Evolutionary conservation across 1,140 invertebrate genomes (phyloP).

Genomic region (Nylanderia fulva): DNA sequence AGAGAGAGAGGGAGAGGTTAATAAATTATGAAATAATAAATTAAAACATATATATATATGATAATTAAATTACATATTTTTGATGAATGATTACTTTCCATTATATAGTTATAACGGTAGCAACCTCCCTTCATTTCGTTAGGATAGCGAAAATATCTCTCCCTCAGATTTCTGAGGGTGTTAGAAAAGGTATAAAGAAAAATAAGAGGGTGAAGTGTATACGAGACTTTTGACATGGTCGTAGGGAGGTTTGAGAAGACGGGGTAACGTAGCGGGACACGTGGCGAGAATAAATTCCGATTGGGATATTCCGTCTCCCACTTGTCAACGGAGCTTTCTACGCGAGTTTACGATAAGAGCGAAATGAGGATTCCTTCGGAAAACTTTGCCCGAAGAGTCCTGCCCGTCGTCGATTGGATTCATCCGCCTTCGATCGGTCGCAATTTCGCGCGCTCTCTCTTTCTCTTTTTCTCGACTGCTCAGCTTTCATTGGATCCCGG

Average conservation of each 20-base stretch:
- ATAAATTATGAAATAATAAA: background rate
- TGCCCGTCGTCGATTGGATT: conserved; percentile 53
- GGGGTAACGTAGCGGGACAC: conserved; percentile 51
- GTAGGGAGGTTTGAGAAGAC: conserved; percentile 59
- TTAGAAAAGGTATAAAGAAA: conserved; percentile 24
- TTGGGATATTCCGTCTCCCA: conserved; percentile 48
- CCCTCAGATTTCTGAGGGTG: background rate
- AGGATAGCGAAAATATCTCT: background rate
- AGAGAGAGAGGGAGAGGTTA: background rate
- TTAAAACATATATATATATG: background rate
- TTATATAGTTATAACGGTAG: background rate
- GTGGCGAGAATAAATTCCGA: conserved; percentile 71
- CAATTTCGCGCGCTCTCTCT: conserved; percentile 38
- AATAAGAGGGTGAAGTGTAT: conserved; percentile 50
- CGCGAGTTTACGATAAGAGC: conserved; percentile 58
- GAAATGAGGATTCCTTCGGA: conserved; percentile 57
- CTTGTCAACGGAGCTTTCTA: conserved; percentile 60
- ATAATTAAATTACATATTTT: too few relatives aligned
- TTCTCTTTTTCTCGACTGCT: conserved; percentile 6
- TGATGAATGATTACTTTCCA: too few relatives aligned
- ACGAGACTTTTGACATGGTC: conserved; percentile 66
- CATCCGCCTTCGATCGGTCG: conserved; percentile 49
- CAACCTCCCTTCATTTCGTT: background rate
- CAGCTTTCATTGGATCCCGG: conserved; percentile 45
- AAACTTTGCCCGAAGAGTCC: conserved; percentile 47